Evolutionary conservation across 2,797 vertebrate species (phyloP).

Genomic region (Bovichtus variegatus): DNA sequence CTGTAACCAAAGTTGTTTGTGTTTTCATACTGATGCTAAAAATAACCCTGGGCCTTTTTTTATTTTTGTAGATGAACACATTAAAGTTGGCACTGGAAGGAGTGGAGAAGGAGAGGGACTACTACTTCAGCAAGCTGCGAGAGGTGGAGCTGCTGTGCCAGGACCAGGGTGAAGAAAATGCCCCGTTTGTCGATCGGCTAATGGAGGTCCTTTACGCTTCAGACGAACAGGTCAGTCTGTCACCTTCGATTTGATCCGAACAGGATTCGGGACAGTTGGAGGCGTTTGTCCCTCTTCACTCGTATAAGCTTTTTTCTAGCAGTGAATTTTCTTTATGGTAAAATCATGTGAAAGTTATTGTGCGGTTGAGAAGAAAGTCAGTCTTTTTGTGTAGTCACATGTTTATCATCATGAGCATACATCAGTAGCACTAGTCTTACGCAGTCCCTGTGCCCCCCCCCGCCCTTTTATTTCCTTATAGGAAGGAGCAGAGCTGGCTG

Average conservation of each 20-base stretch:
- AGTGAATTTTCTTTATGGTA: slow-evolving; percentile 14
- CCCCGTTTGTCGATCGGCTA: slow-evolving; percentile 92
- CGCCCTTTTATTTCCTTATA: slow-evolving; percentile 62
- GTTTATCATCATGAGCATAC: slow-evolving; percentile 2
- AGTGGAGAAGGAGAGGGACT: slow-evolving; percentile 98
- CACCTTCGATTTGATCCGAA: slow-evolving; percentile 7
- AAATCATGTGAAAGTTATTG: slow-evolving; percentile 45
- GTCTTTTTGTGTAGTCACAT: slow-evolving; percentile 46
- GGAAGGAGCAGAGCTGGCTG: slow-evolving; percentile 91
- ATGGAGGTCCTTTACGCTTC: slow-evolving; percentile 98
- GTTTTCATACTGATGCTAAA: not conserved
- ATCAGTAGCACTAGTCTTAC: not conserved
- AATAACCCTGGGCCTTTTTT: not conserved
- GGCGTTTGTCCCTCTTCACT: not conserved
- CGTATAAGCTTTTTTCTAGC: not conserved
- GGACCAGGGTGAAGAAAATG: slow-evolving; percentile 93
- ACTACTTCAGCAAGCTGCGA: slow-evolving; percentile 98
- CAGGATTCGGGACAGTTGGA: not conserved
- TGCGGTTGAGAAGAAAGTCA: slow-evolving; percentile 28
- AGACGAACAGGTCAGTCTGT: slow-evolving; percentile 92
- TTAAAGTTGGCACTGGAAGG: slow-evolving; percentile 97
- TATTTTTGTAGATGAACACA: slow-evolving; percentile 89
- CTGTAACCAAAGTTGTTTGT: not conserved
- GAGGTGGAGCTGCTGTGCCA: slow-evolving; percentile 98
- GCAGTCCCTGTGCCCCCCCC: not conserved